Evolutionary conservation across 2,888 invertebrate species (phyloP), one percentile per base, ranked within the genome.

Genomic region (Nebria salina): DNA sequence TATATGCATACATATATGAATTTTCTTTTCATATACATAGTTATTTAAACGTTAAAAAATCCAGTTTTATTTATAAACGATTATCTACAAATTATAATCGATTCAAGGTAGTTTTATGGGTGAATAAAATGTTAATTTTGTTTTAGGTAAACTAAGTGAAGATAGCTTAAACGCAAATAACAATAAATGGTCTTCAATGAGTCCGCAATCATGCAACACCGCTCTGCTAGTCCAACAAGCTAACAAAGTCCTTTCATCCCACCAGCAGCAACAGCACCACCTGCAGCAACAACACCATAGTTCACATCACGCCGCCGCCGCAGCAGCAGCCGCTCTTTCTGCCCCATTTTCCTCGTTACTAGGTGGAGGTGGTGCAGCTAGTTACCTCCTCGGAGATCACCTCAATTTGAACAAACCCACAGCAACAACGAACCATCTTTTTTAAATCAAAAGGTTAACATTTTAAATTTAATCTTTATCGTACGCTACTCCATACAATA

Each of bases 241-340:
- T 8, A 89, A 89, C 84, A 89, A 89, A 85, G 89, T 89, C 54
- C 86, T 89, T 80, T 89, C 89, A 6, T 88, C 89, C n/a, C 85
- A 84, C 42, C 89, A 89, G 83, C 88, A 87, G 84, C 88, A 87
- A 75, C 87, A 87, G 83, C 86, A 87, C 78, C 85, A 82, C 54
- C 84, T 81, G 34, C 86, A 87, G 81, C 85, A 86, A 41, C 88
- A 88, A 79, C 87, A 87, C 82, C 86, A 86, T 79, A 91, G 87
- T 90, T 93, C 93, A 89, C 92, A 83, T 90, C 93, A 84, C 90
- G 94, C 89, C 90, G 93, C 90, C 89, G 94, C 85, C 87, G 89
- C 89, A 1, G 94, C 89, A 89, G 94, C 87, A 90, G 94, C 87
- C 90, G 93, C 87, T 90, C 92, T 88, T 85, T 92, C 90, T 83